These are phyloP conservation scores for Synanthedon andrenaeformis DNA, from an alignment of 2,888 invertebrate genomes.

Conservation along the genomic window DNA sequence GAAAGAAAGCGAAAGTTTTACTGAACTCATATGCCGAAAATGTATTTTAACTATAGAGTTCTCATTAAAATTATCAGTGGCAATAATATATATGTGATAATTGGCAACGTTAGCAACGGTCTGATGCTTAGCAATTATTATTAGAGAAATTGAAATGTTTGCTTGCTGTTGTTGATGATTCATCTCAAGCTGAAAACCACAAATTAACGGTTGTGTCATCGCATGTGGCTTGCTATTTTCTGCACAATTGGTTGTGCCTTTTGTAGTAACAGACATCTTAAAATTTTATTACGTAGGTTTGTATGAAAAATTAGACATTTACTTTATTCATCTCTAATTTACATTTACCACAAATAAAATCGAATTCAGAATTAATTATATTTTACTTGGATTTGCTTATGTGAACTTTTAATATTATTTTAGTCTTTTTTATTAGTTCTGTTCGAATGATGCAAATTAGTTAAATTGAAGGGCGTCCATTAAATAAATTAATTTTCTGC, in stretches of 20 bases:
- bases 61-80: constrained; percentile 9
- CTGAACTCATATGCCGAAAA: constrained; percentile 17
- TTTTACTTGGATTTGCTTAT: no score
- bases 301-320: neutral
- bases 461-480: no score
- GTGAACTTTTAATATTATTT: no score
- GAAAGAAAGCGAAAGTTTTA: constrained; percentile 36
- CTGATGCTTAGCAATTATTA: constrained; percentile 10
- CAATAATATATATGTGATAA: constrained; percentile 13
- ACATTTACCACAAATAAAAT: no score
- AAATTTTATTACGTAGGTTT: neutral
- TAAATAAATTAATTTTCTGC: no score
- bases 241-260: constrained; percentile 17
- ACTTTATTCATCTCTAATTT: no score
- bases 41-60: constrained; percentile 16
- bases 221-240: constrained; percentile 19
- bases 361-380: no score
- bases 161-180: constrained; percentile 24
- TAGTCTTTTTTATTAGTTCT: no score
- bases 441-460: no score
- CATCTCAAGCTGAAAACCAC: constrained; percentile 20
- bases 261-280: neutral
- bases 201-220: constrained; percentile 17
- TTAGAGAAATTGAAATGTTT: constrained; percentile 33
- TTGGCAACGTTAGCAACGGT: constrained; percentile 10